Evolutionary conservation across 2,888 invertebrate species (phyloP), one percentile per base, ranked within the genome.

Genomic region (Baronia brevicornis): DNA sequence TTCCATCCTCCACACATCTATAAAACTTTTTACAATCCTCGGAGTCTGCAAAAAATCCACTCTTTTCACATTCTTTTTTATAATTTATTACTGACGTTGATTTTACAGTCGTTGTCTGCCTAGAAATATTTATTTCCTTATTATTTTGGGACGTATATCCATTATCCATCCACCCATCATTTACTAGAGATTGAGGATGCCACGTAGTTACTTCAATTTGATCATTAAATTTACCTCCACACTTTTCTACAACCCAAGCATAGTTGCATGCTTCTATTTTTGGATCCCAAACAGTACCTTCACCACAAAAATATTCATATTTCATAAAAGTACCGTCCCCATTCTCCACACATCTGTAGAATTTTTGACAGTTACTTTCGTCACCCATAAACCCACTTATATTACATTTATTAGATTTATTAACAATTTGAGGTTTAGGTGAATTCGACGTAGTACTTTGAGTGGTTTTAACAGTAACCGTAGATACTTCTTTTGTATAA

Each of bases 21-120:
- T 91, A 92, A 72, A 93, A 94, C 60, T 89, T 91, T 38, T 84
- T 88, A 55, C 93, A 94, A 54, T 93, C 86, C 23, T 73, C 72
- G 19, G 85, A 77, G 64, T 93, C 89, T 6, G 89, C 87, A 53
- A 89, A 86, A 62, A 91, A 94, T 30, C 92, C 92, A 62, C 89
- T 89, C 45, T 67, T 59, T 8, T 60, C 66, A 54, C 90, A 90
- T 20, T 33, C 18, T 14, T 41, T 38, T 7, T 4, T 17, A 0
- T 17, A 17, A 4, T 12, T 5, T n/a, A 6, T 5, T 10, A 10
- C 12, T 13, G 21, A 18, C 22, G 46, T 50, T 28, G 43, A 38
- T 34, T 35, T 36, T 13, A 41, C 33, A 31, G n/a, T 3, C n/a
- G 21, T 22, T 33, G 33, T 33, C 21, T 36, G 43, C 22, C 32